Percentiles rank a stretch among this genome's conserved stretches.
phyloP scores from a whole-genome alignment of 2,888 invertebrate species.

The Acanthosepion lycidas region DNA sequence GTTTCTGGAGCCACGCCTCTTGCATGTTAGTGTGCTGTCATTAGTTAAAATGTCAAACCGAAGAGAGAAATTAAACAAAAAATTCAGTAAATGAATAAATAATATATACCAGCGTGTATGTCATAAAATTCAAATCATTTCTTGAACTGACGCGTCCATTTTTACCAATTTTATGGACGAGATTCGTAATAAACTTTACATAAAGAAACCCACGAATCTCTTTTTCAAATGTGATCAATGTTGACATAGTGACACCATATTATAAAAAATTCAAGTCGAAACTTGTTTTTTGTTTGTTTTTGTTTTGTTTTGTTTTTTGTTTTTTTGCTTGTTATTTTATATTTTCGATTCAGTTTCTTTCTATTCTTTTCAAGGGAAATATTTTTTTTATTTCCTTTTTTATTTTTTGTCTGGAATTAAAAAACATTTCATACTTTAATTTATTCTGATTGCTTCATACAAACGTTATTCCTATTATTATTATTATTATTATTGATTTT shows the following conservation, averaged over 20 bases:
- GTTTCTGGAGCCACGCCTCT: too few species aligned
- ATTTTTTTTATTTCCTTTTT: background rate
- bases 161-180: background rate
- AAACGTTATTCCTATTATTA: background rate
- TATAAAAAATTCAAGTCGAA: background rate
- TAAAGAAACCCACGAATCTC: background rate
- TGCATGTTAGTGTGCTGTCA: too few species aligned
- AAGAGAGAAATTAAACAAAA: too few species aligned
- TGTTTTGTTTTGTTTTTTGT: background rate
- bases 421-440: background rate
- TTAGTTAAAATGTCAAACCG: too few species aligned
- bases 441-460: background rate
- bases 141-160: background rate
- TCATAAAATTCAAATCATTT: background rate
- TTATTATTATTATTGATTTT: background rate
- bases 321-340: background rate
- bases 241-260: background rate
- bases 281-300: too few species aligned
- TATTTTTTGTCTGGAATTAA: background rate
- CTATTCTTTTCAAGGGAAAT: background rate
- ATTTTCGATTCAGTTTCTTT: background rate
- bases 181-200: background rate
- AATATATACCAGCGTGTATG: background rate
- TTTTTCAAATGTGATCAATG: background rate
- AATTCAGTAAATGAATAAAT: too few species aligned